Conservation (phyloP, 1,140 invertebrate genomes). For the Globodera ellingtonae region DNA sequence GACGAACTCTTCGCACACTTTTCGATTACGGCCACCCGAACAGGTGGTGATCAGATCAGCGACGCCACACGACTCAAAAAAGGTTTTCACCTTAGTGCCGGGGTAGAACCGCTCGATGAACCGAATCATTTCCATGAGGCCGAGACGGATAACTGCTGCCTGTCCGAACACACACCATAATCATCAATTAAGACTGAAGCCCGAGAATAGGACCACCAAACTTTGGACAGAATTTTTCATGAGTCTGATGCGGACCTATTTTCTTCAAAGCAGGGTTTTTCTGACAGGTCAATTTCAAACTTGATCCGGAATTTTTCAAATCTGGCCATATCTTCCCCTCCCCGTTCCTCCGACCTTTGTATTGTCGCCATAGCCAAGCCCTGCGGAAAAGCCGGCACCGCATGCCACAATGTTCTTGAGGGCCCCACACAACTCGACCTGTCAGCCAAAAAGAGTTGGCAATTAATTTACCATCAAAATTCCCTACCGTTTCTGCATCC, state of each 20-base stretch:
- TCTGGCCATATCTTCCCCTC: neutral
- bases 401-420: conserved; percentile 99
- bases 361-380: conserved; percentile 90
- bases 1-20: conserved; percentile 91
- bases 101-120: conserved; percentile 63
- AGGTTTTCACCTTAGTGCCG: conserved; percentile 78
- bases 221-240: no score
- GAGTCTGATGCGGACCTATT: no score
- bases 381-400: conserved; percentile 95
- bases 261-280: no score
- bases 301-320: no score
- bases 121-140: conserved; percentile 77
- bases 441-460: neutral
- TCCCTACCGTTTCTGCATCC: conserved; percentile 80
- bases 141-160: conserved; percentile 93
- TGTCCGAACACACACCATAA: neutral
- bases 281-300: no score
- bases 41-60: conserved; percentile 98
- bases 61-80: conserved; percentile 97
- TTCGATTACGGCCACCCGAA: conserved; percentile 93
- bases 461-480: neutral
- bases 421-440: conserved; percentile 91
- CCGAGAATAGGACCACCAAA: no score
- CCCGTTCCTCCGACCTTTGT: conserved; percentile 73
- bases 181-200: no score